Conservation (phyloP, 53 echinoderm and acorn worm genomes). For the Luidia sarsii region DNA sequence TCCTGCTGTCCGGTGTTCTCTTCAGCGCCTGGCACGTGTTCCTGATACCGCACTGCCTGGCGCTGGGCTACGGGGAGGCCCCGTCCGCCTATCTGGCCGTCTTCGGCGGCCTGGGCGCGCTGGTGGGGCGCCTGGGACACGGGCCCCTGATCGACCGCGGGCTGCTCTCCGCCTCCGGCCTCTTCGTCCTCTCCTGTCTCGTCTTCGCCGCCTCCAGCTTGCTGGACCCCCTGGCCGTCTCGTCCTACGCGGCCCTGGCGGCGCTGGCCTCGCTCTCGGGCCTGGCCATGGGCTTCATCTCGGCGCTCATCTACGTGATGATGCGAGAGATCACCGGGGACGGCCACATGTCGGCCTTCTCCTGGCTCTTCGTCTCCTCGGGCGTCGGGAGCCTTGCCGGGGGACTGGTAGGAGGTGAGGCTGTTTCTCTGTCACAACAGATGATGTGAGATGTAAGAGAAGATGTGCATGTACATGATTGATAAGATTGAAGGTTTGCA, state of each 20-base stretch:
- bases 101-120: too few relatives aligned
- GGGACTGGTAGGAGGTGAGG: constrained; percentile 10
- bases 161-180: neutral
- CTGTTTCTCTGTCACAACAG: too few relatives aligned
- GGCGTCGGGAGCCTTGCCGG: neutral
- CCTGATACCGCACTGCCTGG: constrained; percentile 11
- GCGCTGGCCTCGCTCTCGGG: neutral
- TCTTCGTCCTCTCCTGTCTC: neutral
- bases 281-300: neutral
- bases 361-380: constrained; percentile 4
- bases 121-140: constrained; percentile 6
- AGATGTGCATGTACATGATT: too few relatives aligned
- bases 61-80: constrained; percentile 1
- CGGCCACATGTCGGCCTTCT: neutral
- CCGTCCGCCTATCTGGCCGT: too few relatives aligned
- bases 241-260: too few relatives aligned
- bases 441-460: too few relatives aligned
- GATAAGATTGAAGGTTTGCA: too few relatives aligned
- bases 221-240: too few relatives aligned
- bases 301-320: neutral
- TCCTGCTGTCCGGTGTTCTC: neutral
- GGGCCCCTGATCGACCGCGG: constrained; percentile 5
- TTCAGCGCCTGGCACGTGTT: neutral
- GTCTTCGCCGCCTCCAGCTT: too few relatives aligned
- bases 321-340: neutral